Evolutionary conservation across 2,797 vertebrate genomes (phyloP).

Genomic region (Tauraco hartlaubi): DNA sequence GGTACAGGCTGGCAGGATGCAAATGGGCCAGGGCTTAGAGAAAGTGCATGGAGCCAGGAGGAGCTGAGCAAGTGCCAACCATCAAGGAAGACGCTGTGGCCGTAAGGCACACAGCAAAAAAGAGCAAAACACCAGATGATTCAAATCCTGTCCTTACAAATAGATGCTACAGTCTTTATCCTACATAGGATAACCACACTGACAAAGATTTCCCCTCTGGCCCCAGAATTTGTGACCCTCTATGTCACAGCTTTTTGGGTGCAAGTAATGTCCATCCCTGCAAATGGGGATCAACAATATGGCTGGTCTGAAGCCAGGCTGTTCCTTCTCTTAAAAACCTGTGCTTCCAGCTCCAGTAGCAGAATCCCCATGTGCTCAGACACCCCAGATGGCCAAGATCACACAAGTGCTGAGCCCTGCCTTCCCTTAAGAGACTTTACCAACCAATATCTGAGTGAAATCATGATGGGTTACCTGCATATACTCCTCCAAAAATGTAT

Average conservation of each 20-base stretch:
- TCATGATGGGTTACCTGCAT: neutral
- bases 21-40: neutral
- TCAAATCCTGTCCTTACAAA: neutral
- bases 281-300: rapidly evolving
- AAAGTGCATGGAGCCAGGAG: neutral
- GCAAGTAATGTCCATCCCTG: neutral
- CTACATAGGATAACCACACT: neutral
- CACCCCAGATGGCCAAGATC: neutral
- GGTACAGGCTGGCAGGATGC: neutral
- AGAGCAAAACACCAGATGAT: neutral
- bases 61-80: neutral
- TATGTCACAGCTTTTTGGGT: neutral
- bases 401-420: neutral
- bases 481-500: neutral
- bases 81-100: neutral
- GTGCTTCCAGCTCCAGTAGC: neutral
- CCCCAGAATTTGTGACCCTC: neutral
- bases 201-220: neutral
- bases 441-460: neutral
- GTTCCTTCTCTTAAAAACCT: neutral
- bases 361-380: neutral
- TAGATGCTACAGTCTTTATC: neutral
- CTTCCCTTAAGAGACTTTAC: neutral
- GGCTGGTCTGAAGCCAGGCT: neutral
- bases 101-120: neutral